Evolutionary conservation across 1,140 invertebrate species (phyloP).

Genomic region (Notospermus geniculatus): DNA sequence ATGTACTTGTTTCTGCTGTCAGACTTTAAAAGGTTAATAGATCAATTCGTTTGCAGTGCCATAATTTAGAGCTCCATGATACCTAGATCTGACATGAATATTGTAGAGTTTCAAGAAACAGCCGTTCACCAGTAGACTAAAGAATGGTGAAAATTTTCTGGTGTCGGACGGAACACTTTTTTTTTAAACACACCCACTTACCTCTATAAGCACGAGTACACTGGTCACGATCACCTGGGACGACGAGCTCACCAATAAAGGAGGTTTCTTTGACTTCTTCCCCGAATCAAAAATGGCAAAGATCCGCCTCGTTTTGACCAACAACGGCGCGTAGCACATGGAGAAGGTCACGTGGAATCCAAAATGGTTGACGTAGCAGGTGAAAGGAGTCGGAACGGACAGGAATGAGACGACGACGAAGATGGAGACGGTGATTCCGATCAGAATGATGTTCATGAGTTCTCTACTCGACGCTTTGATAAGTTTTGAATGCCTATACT

Average conservation of each 20-base stretch:
- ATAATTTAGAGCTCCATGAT: too few relatives aligned
- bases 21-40: too few relatives aligned
- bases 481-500: constrained; percentile 80
- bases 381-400: constrained; percentile 58
- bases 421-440: constrained; percentile 85
- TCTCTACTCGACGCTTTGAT: constrained; percentile 87
- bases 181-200: too few relatives aligned
- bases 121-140: too few relatives aligned
- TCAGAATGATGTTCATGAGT: constrained; percentile 82
- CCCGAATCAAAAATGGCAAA: constrained; percentile 86
- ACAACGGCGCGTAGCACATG: constrained; percentile 83
- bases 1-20: too few relatives aligned
- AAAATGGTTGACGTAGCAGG: constrained; percentile 57
- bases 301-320: constrained; percentile 88
- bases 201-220: constrained; percentile 32
- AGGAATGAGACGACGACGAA: constrained; percentile 81
- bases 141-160: too few relatives aligned
- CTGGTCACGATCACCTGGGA: constrained; percentile 33
- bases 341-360: constrained; percentile 87
- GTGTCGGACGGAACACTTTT: too few relatives aligned
- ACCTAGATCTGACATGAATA: too few relatives aligned
- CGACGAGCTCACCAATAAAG: constrained; percentile 24
- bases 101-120: too few relatives aligned
- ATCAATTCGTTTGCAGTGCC: too few relatives aligned
- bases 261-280: constrained; percentile 23